Percentiles rank a stretch among this genome's conserved stretches.
Evolutionary conservation across 2,888 invertebrate species (phyloP).

Genomic region (Thera obeliscata): DNA sequence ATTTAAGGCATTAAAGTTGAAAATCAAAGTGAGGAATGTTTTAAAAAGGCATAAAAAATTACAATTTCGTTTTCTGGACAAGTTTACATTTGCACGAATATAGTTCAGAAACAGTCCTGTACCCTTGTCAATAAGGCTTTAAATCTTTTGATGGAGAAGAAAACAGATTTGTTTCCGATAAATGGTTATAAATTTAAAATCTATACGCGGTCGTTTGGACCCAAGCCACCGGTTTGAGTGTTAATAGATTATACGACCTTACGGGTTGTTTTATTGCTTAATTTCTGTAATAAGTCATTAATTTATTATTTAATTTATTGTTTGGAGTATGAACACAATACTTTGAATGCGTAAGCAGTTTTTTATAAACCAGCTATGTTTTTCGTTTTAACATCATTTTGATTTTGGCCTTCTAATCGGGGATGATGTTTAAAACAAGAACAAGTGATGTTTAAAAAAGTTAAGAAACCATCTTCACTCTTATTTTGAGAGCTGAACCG

Average conservation of each 20-base stretch:
- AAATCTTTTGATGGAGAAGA: not conserved
- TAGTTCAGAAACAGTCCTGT: constrained; percentile 6
- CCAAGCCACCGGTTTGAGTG: constrained; percentile 73
- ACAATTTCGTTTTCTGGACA: constrained; percentile 30
- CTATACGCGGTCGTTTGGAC: constrained; percentile 64
- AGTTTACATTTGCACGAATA: constrained; percentile 19
- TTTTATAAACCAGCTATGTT: not conserved
- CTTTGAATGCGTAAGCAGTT: not conserved
- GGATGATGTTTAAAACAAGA: too few species aligned
- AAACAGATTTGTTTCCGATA: constrained; percentile 47
- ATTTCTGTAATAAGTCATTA: constrained; percentile 45
- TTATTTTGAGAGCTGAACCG: too few species aligned
- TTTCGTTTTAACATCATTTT: too few species aligned
- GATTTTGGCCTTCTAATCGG: too few species aligned
- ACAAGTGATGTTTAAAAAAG: too few species aligned
- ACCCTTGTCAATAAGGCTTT: constrained; percentile 2
- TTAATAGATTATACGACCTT: constrained; percentile 67
- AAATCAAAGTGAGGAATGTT: constrained; percentile 31
- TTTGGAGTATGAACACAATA: constrained; percentile 16
- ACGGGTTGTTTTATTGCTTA: constrained; percentile 56
- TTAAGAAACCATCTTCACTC: too few species aligned
- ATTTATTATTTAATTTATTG: constrained; percentile 29
- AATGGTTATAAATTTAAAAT: constrained; percentile 73
- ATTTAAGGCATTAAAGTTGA: constrained; percentile 32
- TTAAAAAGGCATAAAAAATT: constrained; percentile 21